These are phyloP conservation scores for Turritopsis rubra DNA, from an alignment of 30 jellyfish, hydroid and myxozoan genomes.

Conservation along the genomic window DNA sequence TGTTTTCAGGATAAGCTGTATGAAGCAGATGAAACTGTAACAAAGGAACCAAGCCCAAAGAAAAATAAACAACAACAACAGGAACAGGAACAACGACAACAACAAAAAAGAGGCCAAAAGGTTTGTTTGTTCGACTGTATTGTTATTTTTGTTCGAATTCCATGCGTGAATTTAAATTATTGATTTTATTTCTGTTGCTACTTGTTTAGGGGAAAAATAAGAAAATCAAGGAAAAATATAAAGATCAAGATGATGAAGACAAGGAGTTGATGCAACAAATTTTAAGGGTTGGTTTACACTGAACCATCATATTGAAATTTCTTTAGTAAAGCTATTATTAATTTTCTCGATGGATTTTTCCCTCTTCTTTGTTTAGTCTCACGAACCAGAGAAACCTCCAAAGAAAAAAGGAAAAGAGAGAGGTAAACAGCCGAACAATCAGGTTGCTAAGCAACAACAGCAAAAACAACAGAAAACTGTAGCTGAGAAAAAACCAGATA, in stretches of 20 bases:
- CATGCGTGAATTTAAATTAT: not conserved
- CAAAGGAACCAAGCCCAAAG: not conserved
- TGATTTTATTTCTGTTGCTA: not conserved
- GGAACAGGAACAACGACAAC: conserved; percentile 35
- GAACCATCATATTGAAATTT: not conserved
- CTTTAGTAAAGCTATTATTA: not conserved
- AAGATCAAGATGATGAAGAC: conserved; percentile 98
- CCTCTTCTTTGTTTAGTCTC: conserved; percentile 13
- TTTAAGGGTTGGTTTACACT: conserved; percentile 53
- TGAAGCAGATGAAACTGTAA: not conserved
- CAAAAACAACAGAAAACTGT: conserved; percentile 1
- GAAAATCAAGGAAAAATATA: conserved; percentile 82
- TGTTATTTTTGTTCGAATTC: too few relatives aligned
- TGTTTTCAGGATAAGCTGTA: not conserved
- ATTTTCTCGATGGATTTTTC: not conserved
- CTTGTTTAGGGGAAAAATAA: conserved; percentile 62
- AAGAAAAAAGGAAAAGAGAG: conserved; percentile 26
- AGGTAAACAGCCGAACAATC: conserved; percentile 13
- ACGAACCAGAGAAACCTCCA: conserved; percentile 30
- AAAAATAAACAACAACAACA: conserved; percentile 3
- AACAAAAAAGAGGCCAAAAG: conserved; percentile 78
- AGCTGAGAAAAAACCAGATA: conserved; percentile 12
- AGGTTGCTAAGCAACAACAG: conserved; percentile 27
- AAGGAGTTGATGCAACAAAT: conserved; percentile 62
- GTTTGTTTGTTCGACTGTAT: conserved; percentile 17